Conservation (phyloP, 2,888 invertebrate species). For the Napeogenes inachia region DNA sequence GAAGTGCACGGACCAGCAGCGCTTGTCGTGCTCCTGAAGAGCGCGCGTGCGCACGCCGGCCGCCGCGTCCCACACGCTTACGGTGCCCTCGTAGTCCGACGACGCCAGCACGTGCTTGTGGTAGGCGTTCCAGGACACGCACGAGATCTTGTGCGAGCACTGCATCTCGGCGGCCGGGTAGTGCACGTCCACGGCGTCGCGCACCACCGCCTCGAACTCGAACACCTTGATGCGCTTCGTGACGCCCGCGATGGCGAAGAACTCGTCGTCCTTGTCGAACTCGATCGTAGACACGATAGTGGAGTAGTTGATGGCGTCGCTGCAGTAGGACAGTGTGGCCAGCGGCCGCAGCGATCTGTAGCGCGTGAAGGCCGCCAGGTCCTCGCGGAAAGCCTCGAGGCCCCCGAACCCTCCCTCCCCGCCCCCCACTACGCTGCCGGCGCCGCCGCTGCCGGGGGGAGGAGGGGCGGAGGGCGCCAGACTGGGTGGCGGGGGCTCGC, state of each 20-base stretch:
- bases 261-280: conserved; percentile 97
- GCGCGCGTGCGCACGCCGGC: conserved; percentile 85
- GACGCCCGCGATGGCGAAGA: conserved; percentile 96
- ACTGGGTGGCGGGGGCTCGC: conserved; percentile 56
- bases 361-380: conserved; percentile 89
- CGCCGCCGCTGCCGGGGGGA: conserved; percentile 55
- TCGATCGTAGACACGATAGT: conserved; percentile 95
- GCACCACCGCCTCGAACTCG: conserved; percentile 90
- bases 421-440: conserved; percentile 22
- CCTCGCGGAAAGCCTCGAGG: conserved; percentile 87
- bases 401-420: conserved; percentile 56
- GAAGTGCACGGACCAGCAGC: conserved; percentile 98
- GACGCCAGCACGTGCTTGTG: conserved; percentile 90
- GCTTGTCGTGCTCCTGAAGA: conserved; percentile 90
- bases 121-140: conserved; percentile 95
- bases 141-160: conserved; percentile 94
- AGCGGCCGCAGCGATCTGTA: conserved; percentile 84
- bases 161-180: conserved; percentile 95
- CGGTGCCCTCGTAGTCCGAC: conserved; percentile 96
- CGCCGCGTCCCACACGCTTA: conserved; percentile 94
- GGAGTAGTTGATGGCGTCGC: conserved; percentile 91
- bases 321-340: conserved; percentile 92
- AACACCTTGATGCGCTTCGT: conserved; percentile 96
- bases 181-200: conserved; percentile 92
- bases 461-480: conserved; percentile 59